A percentile compares a stretch with the other conserved stretches of the same genome.
phyloP scores from a whole-genome alignment of 1,140 invertebrate genomes.

The Lasioglossum albipes region DNA sequence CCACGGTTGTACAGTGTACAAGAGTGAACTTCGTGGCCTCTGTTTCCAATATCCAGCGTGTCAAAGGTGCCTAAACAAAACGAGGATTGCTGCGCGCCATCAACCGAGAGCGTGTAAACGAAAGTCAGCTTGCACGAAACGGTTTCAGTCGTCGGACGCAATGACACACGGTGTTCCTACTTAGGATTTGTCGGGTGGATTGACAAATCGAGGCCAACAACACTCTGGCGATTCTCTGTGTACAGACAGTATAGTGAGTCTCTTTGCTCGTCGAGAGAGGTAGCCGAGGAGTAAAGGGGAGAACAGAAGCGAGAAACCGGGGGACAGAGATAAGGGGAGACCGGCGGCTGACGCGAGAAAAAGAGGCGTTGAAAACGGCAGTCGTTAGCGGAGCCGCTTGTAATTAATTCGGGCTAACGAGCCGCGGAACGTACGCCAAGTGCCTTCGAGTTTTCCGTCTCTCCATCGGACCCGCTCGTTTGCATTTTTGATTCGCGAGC shows the following conservation, averaged over 20 bases:
- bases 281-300: neutral
- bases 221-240: conserved; percentile 23
- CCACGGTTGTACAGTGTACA: neutral
- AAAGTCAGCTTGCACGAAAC: conserved; percentile 24
- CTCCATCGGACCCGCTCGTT: neutral
- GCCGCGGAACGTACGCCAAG: conserved; percentile 38
- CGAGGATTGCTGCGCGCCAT: too few species aligned
- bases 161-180: conserved; percentile 60
- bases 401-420: conserved; percentile 68
- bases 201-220: conserved; percentile 67
- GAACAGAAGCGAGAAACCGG: conserved; percentile 12
- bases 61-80: too few species aligned
- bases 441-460: conserved; percentile 46
- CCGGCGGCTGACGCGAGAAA: conserved; percentile 44
- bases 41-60: too few species aligned
- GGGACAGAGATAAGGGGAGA: neutral
- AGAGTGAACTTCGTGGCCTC: too few species aligned
- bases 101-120: neutral
- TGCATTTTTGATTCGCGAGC: neutral
- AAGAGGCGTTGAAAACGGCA: conserved; percentile 67
- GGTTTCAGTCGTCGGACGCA: conserved; percentile 52
- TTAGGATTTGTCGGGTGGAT: conserved; percentile 66
- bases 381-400: conserved; percentile 59
- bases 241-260: conserved; percentile 16
- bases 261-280: neutral